Base-by-base conservation (phyloP, 2,797 vertebrate genomes). In the Anguilla anguilla region DNA sequence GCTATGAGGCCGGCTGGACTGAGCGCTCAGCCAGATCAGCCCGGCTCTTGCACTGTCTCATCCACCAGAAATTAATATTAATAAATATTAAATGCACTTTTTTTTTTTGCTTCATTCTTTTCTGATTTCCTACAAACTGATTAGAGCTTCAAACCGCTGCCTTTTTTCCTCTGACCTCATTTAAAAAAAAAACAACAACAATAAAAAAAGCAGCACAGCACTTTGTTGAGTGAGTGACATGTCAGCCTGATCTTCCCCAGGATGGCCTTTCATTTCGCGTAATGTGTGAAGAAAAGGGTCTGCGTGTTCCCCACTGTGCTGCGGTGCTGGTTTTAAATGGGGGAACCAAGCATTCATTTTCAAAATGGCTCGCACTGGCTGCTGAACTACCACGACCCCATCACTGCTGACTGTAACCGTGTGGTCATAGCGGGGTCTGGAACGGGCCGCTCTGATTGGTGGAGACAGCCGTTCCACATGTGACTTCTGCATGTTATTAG, bases 31-130 rank as follows among this genome's bases (percentile, higher is more conserved):
- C 31, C 31, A 31, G 31, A 31, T 31, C 31, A 31, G 31, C 31
- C 31, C 31, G 22, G 59, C 59, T 22, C 59, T 22, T 9, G n/a
- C 17, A 69, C 7, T 31, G 9, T 10, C 5, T 10, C 31, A 4
- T 57, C 53, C 59, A 69, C 67, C 28, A 31, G 67, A 69, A 69
- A 69, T 69, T 28, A 69, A 69, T 69, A 69, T 69, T 69, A n/a
- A 69, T 69, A 13, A 28, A 69, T 15, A 22, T 69, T 69, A 10
- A 2, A 69, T 19, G 6, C 7, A 31, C 17, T 69, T 28, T 31
- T 69, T 69, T 31, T 28, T 25, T 67, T 67, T 67, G 19, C 9
- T 67, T 6, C 25, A n/a, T 67, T 28, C 67, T 69, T 31, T 69
- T n/a, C 31, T 69, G 67, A 69, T 6, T 69, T 69, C 9, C 6